A percentile compares a stretch with the other conserved stretches of the same genome.
Evolutionary conservation across 64 coral and sea anemone genomes (phyloP).

Genomic region (Cladopsammia gracilis): DNA sequence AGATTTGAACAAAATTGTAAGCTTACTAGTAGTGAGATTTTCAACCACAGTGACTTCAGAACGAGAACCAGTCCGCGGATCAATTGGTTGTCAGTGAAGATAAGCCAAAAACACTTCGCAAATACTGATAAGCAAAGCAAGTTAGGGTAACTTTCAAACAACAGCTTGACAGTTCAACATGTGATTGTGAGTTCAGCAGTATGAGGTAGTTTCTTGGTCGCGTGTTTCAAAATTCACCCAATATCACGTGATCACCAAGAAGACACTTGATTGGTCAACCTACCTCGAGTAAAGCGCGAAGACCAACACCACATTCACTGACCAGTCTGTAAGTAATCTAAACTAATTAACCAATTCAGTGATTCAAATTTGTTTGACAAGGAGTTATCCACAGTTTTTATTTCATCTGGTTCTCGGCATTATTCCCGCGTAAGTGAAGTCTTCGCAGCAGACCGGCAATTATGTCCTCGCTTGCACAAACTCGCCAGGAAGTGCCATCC

Average conservation of each 20-base stretch:
- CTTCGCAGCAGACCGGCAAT: too few relatives aligned
- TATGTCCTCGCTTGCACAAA: too few relatives aligned
- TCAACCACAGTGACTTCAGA: not conserved
- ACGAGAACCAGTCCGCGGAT: not conserved
- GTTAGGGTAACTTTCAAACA: not conserved
- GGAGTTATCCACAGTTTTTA: too few relatives aligned
- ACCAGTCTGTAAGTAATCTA: too few relatives aligned
- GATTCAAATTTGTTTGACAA: too few relatives aligned
- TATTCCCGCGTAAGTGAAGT: too few relatives aligned
- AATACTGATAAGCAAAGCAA: not conserved
- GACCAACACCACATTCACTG: too few relatives aligned
- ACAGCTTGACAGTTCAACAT: not conserved
- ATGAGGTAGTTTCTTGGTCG: not conserved
- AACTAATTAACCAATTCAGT: too few relatives aligned
- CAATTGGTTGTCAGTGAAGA: not conserved
- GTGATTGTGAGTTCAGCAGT: not conserved
- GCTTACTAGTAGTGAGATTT: not conserved
- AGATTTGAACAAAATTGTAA: not conserved
- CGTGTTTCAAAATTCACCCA: constrained; percentile 26
- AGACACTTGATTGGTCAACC: constrained; percentile 9
- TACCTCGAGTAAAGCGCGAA: not conserved
- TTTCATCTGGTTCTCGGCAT: too few relatives aligned
- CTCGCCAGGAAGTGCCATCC: too few relatives aligned
- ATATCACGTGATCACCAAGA: not conserved
- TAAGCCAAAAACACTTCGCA: not conserved